Base-by-base conservation (phyloP, 2,797 vertebrate genomes). In the Myripristis jacobus region DNA sequence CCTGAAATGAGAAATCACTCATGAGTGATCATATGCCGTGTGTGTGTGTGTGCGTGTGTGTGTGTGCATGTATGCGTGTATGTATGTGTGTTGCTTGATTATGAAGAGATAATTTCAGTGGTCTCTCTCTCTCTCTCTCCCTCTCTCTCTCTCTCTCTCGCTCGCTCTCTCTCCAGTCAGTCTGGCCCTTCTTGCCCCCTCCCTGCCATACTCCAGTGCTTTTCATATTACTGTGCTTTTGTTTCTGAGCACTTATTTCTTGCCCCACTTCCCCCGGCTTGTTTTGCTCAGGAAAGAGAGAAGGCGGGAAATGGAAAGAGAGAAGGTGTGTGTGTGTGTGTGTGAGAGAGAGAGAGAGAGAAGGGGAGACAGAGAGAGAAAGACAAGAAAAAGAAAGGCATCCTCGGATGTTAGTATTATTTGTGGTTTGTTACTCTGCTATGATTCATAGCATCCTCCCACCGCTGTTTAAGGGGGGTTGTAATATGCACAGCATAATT, bases 1-100 rank as follows among this genome's bases (percentile, higher is more conserved):
- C 84, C 78, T 89, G 87, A 90, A 89, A 91, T 90, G 84, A 92
- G 84, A 88, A 92, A 83, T 90, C 84, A 77, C 89, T 91, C 82
- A 55, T 79, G 81, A 83, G 61, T 79, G 79, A 89, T 88, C 69
- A 65, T 82, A 70, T n/a, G 19, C 66, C 12, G 8, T 25, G 65
- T 56, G 59, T 61, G 60, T 5, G n/a, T 47, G 66, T 61, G 75
- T 62, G 27, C 22, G 11, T 74, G 70, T 27, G 31, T 76, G 55
- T 44, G 63, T 53, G 55, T 44, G 63, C 50, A n/a, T 67, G 75
- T 66, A 53, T 53, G 29, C 34, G 66, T 61, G 46, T 64, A 31
- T 41, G 48, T 24, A 29, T 19, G 61, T 38, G 61, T 51, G 31
- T 31, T 21, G 52, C 59, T 53, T 88, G 86, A 88, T 92, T 89